Base-by-base conservation (phyloP, 2,888 invertebrate species). In the Aricia artaxerxes region DNA sequence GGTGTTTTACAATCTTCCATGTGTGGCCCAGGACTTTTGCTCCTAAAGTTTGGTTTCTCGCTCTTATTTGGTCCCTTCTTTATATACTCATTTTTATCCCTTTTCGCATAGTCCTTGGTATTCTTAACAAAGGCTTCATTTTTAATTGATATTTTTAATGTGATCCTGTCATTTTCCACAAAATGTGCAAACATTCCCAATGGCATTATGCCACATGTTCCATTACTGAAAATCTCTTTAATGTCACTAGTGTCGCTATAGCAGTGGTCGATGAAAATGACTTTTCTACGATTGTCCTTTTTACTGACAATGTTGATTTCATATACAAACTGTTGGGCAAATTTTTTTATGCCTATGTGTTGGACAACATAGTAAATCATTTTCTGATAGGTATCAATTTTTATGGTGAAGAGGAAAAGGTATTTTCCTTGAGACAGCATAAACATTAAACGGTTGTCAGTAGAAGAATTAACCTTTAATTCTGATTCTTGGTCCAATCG, bases 321-420 rank as follows among this genome's bases (percentile, higher is more conserved):
- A 81, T 91, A 94, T 69, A 92, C 84, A 80, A 91, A 89, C 77
- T 92, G 89, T 35, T 87, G 86, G 1, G 94, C 94, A 2, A 82
- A 82, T 80, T 86, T 87, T 83, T 90, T 91, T 72, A 88, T 87
- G 38, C 93, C 94, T 61, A 94, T 91, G 77, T 88, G 90, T 82
- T 94, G 94, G 40, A 94, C 82, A 31, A 88, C 82, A 92, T 92
- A 94, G 82, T 89, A 94, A 4, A 87, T 89, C 88, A 91, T 88
- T 79, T 93, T 91, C 82, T 91, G 90, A 76, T 88, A 82, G 16
- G 90, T 90, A 77, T 83, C 82, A 73, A 84, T 81, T 80, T 84
- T 83, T 82, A 92, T 81, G 24, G 92, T 92, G 13, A 94, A 82
- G 64, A 91, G 88, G 81, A 92, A 94, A 77, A 91, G 85, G 80